Conservation (phyloP, 2,888 invertebrate species). For the Amaurobius ferox region DNA sequence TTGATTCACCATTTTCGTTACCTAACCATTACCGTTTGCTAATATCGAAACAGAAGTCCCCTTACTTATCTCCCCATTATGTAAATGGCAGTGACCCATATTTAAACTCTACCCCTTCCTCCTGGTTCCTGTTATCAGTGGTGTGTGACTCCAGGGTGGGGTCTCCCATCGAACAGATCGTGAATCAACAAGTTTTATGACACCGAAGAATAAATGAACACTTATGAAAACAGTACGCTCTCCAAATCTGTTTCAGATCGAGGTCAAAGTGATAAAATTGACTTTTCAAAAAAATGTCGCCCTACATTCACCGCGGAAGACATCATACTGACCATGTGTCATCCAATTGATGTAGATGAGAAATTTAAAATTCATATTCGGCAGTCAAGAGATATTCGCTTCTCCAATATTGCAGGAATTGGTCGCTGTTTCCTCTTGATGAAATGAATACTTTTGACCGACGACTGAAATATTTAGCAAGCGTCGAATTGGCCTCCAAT, state of each 20-base stretch:
- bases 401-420: not conserved
- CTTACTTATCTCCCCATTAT: not conserved
- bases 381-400: not conserved
- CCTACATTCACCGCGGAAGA: not conserved
- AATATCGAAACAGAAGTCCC: not conserved
- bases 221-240: not conserved
- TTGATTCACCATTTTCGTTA: too few relatives aligned
- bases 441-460: too few relatives aligned
- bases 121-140: slow-evolving; percentile 1
- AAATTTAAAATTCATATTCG: slow-evolving; percentile 1
- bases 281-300: not conserved
- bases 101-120: not conserved
- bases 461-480: too few relatives aligned
- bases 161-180: not conserved
- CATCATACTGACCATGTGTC: not conserved
- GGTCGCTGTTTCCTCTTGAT: not conserved
- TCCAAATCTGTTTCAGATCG: not conserved
- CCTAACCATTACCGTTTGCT: too few relatives aligned
- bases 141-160: slow-evolving; percentile 9
- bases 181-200: slow-evolving; percentile 4
- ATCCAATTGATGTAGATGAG: not conserved
- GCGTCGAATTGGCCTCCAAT: too few relatives aligned
- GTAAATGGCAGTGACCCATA: not conserved
- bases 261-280: not conserved
- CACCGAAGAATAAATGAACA: not conserved